Base-by-base conservation (phyloP, 1,140 invertebrate species). In the Babylonia areolata region DNA sequence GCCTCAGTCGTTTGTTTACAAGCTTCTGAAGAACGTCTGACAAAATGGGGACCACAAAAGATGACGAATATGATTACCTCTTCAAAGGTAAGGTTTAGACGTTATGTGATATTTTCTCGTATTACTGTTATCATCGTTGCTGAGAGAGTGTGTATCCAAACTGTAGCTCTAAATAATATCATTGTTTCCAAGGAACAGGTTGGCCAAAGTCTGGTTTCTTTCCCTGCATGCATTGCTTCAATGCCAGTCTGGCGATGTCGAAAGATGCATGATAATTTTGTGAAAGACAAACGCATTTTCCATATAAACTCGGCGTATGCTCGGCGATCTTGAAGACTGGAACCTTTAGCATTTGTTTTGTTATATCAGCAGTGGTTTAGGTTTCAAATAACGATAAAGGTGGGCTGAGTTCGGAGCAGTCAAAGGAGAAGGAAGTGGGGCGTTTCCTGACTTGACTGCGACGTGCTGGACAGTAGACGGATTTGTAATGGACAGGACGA, bases 41-140 rank as follows among this genome's bases (percentile, higher is more conserved):
- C 85, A 91, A 90, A 90, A 92, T 93, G 92, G 92, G 92, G 75
- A 92, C 97, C 73, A 92, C 97, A 95, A 97, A 98, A 96, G 98
- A 99, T 96, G 98, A 99, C 95, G 99, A 99, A 96, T 99, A 99
- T 95, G 99, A 99, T 96, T 99, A 99, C 97, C 97, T 99, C 95
- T 99, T 99, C 96, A 99, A 99, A 98, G 99, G 99, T 99, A 96
- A 95, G 78, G 2, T 31, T 73, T 35, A 15, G 35, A 37, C 71
- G n/a, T n/a, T n/a, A n/a, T n/a, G n/a, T n/a, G n/a, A n/a, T n/a
- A n/a, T n/a, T n/a, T n/a, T n/a, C n/a, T n/a, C n/a, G n/a, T n/a
- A n/a, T n/a, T n/a, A n/a, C n/a, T n/a, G n/a, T n/a, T n/a, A n/a
- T n/a, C n/a, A n/a, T n/a, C n/a, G n/a, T n/a, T n/a, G n/a, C 6